Evolutionary conservation across 1,140 invertebrate genomes (phyloP).

Genomic region (Araneus ventricosus): DNA sequence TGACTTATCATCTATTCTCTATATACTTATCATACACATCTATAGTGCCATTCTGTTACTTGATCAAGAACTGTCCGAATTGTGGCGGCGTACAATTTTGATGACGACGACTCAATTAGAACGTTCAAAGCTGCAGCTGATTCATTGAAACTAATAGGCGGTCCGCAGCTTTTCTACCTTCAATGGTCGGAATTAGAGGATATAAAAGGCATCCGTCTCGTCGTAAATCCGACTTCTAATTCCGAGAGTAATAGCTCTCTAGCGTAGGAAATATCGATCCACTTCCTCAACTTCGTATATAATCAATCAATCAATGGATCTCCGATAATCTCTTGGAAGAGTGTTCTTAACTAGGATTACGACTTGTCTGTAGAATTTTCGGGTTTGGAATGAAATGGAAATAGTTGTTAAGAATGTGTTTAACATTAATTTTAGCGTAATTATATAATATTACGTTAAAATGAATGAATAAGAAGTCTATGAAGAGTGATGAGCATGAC

Average conservation of each 20-base stretch:
- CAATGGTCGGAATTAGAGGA: background rate
- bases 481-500: too few relatives aligned
- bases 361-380: conserved; percentile 85
- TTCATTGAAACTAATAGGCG: background rate
- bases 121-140: background rate
- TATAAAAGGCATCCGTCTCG: background rate
- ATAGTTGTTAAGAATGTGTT: too few relatives aligned
- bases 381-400: too few relatives aligned
- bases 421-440: too few relatives aligned
- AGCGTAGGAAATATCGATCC: background rate
- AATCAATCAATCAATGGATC: background rate
- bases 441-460: too few relatives aligned
- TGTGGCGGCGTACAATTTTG: background rate
- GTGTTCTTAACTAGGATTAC: background rate
- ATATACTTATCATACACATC: background rate
- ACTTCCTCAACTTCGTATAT: background rate
- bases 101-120: background rate
- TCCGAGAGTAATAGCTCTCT: background rate
- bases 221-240: background rate
- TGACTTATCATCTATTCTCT: background rate
- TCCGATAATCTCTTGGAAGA: background rate
- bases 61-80: background rate
- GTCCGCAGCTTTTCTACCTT: background rate
- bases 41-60: background rate
- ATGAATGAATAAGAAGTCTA: too few relatives aligned